Percentiles rank a stretch among this genome's conserved stretches.
phyloP scores from a whole-genome alignment of 2,797 vertebrate genomes.

The Halcyon chelicuti region DNA sequence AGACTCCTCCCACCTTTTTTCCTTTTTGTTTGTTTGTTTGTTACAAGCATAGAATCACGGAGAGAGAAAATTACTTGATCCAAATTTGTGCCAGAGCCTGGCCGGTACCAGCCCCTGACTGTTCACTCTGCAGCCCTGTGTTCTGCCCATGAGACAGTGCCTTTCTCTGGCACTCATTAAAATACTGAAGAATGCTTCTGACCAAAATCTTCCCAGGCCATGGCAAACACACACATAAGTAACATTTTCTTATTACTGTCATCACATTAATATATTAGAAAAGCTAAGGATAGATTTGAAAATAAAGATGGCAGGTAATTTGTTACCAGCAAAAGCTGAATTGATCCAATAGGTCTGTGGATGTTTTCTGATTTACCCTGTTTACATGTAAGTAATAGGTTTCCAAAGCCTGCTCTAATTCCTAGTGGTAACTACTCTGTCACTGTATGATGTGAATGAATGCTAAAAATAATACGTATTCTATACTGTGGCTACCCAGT shows the following conservation, averaged over 20 bases:
- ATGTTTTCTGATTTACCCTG: not conserved
- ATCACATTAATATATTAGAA: not conserved
- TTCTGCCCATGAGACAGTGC: not conserved
- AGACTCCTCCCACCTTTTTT: not conserved
- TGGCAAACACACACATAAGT: not conserved
- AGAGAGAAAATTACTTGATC: not conserved
- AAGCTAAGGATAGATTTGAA: not conserved
- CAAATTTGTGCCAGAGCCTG: not conserved
- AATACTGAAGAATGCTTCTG: not conserved
- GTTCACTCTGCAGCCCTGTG: not conserved
- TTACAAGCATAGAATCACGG: not conserved
- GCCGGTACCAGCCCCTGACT: not conserved
- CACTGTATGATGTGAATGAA: not conserved
- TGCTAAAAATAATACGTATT: conserved; percentile 8
- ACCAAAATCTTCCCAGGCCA: not conserved
- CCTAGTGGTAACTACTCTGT: not conserved
- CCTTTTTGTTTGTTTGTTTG: not conserved
- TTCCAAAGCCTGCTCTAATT: not conserved
- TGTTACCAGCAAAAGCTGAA: not conserved
- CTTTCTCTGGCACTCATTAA: not conserved
- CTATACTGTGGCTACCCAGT: not conserved
- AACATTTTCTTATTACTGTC: not conserved
- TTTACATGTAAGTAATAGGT: not conserved
- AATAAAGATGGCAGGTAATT: not conserved
- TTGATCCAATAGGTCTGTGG: not conserved